These are phyloP conservation scores for Silurus lanzhouensis DNA, from an alignment of 2,797 vertebrate genomes.

Conservation along the genomic window DNA sequence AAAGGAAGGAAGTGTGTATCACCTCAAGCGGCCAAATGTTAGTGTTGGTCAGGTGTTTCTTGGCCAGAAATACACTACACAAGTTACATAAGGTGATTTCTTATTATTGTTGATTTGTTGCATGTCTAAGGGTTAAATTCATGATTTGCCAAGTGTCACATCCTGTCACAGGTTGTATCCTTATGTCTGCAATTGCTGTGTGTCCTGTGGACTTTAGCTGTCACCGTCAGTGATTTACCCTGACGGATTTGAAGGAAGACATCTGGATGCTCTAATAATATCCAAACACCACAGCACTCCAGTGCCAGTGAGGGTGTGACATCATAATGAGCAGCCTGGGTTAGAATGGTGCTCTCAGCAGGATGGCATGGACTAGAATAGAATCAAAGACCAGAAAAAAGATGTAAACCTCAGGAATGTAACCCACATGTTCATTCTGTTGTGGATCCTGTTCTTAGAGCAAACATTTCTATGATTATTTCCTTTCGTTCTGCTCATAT, in stretches of 20 bases:
- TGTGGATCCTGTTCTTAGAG: conserved; percentile 8
- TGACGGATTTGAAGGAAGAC: conserved; percentile 76
- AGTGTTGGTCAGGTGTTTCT: conserved; percentile 21
- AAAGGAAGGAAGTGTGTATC: conserved; percentile 11
- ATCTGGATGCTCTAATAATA: conserved; percentile 79
- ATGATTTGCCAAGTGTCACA: conserved; percentile 68
- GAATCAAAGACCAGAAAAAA: conserved; percentile 67
- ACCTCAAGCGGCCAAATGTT: background rate
- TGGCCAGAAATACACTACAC: background rate
- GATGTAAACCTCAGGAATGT: conserved; percentile 37
- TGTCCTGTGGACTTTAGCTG: conserved; percentile 40
- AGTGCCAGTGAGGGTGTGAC: conserved; percentile 65
- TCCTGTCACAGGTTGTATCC: conserved; percentile 74
- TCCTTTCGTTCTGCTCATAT: background rate
- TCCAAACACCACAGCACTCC: conserved; percentile 47
- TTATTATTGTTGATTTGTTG: conserved; percentile 15
- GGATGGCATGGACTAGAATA: conserved; percentile 70
- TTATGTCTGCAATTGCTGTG: conserved; percentile 36
- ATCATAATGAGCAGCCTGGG: conserved; percentile 63
- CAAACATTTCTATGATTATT: background rate
- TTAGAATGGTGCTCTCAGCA: conserved; percentile 61
- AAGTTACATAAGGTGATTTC: conserved; percentile 32
- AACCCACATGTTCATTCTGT: conserved; percentile 29
- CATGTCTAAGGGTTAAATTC: conserved; percentile 61
- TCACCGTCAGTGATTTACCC: conserved; percentile 66